Evolutionary conservation across 2,113 vertebrate species (phyloP), one percentile per base, ranked within the genome.

Genomic region (Amblyopsis rosae): DNA sequence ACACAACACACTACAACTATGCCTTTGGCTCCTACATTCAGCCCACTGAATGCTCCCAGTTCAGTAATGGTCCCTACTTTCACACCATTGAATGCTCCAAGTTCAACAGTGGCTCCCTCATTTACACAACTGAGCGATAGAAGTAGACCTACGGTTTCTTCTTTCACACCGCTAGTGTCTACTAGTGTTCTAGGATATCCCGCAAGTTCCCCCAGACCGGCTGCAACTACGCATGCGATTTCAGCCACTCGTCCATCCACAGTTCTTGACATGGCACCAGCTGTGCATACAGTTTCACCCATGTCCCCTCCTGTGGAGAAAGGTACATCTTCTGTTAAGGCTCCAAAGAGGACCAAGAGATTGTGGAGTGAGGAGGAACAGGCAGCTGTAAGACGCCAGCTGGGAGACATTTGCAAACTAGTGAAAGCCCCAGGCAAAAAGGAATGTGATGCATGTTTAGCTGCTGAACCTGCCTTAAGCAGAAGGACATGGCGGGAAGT

Each of bases 391-490:
- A 84, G 80, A 62, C 81, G 87, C 3, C 88, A 89, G 68, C 61
- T 91, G 0, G 87, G 85, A 73, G 83, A 91, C 78, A 83, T 89
- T 33, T 76, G 73, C 63, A 82, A 80, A 63, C 73, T 90, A 47
- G 69, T 77, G 5, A 91, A 90, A 76, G 85, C 86, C 19, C 90
- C 90, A 1, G 88, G 88, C n/a, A 91, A 91, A 82, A 89, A 79
- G 49, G 87, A 91, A 46, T 91, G 88, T n/a, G 88, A 91, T 8
- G 76, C 86, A 0, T 91, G 88, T 82, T 79, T 91, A 65, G 84
- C 83, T 33, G 87, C 87, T 1, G 90, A 91, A 66, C 88, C 87
- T 48, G 88, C 70, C 6, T 49, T 91, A 17, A 85, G 56, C 65
- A 86, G 57, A 73, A 85, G 90, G 65, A 87, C 86, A 0, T 91